Percentiles rank a stretch among this genome's conserved stretches.
phyloP scores from a whole-genome alignment of 2,888 invertebrate genomes.

The Meghimatium bilineatum region DNA sequence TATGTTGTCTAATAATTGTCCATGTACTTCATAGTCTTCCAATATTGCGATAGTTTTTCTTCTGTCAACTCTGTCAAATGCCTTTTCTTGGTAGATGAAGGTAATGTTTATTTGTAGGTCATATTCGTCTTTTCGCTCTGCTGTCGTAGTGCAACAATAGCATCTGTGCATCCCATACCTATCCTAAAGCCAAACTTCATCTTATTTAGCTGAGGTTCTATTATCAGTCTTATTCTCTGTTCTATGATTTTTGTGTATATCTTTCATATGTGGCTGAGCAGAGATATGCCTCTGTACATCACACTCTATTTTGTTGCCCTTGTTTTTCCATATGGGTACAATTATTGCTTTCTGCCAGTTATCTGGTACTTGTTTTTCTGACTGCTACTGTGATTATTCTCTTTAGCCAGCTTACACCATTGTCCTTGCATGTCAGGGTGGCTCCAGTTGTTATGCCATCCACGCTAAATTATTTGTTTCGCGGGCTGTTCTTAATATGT shows the following conservation, averaged over 20 bases:
- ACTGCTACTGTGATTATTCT: not conserved
- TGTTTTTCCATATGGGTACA: not conserved
- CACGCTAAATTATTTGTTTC: not conserved
- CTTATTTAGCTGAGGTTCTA: not conserved
- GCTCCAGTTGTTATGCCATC: not conserved
- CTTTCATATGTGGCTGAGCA: not conserved
- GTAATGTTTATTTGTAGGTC: no score
- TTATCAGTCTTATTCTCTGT: not conserved
- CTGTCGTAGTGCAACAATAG: no score
- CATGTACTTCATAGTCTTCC: no score
- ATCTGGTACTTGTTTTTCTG: not conserved
- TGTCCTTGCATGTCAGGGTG: not conserved
- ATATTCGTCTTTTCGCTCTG: no score
- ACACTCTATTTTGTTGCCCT: not conserved
- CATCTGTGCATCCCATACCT: not conserved
- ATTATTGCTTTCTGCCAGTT: not conserved
- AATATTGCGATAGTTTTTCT: no score
- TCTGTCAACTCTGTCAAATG: no score
- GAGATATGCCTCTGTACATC: not conserved
- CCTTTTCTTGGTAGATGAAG: no score
- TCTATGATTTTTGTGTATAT: not conserved
- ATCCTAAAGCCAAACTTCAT: no score
- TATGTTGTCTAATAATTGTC: no score
- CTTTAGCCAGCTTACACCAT: not conserved
- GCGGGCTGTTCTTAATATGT: not conserved